Conservation (phyloP, 2,888 invertebrate species). For the Spilarctia lutea region DNA sequence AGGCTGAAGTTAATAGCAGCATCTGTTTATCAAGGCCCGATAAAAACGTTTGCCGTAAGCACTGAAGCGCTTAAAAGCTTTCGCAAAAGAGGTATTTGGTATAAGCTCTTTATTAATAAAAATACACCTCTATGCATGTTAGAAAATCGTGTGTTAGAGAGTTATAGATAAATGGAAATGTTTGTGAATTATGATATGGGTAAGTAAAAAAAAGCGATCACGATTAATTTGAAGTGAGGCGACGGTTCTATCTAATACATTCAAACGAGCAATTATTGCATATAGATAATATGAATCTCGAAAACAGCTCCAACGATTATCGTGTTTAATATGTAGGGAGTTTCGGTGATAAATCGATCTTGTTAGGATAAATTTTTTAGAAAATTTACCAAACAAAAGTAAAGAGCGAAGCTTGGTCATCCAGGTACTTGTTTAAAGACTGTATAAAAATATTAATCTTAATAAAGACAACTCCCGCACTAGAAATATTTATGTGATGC, state of each 20-base stretch:
- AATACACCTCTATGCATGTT: slow-evolving; percentile 72
- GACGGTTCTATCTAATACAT: neutral
- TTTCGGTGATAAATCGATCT: too few relatives aligned
- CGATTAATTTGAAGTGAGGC: neutral
- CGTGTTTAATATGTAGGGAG: too few relatives aligned
- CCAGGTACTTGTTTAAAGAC: too few relatives aligned
- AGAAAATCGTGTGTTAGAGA: slow-evolving; percentile 43
- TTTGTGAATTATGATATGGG: neutral
- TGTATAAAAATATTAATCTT: too few relatives aligned
- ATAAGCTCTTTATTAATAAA: slow-evolving; percentile 81
- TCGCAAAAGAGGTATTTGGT: slow-evolving; percentile 58
- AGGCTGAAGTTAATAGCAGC: slow-evolving; percentile 28
- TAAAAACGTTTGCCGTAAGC: slow-evolving; percentile 50
- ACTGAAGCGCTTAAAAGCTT: slow-evolving; percentile 66
- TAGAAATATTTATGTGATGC: too few relatives aligned
- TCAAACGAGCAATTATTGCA: too few relatives aligned
- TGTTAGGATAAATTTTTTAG: too few relatives aligned
- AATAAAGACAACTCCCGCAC: too few relatives aligned
- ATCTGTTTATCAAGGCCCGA: slow-evolving; percentile 49
- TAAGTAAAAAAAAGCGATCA: neutral
- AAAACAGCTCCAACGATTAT: too few relatives aligned
- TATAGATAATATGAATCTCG: too few relatives aligned
- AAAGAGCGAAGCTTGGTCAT: too few relatives aligned
- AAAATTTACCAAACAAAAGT: too few relatives aligned
- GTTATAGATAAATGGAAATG: slow-evolving; percentile 29